Base-by-base conservation (phyloP, 2,113 vertebrate species). In the Meleagris gallopavo region DNA sequence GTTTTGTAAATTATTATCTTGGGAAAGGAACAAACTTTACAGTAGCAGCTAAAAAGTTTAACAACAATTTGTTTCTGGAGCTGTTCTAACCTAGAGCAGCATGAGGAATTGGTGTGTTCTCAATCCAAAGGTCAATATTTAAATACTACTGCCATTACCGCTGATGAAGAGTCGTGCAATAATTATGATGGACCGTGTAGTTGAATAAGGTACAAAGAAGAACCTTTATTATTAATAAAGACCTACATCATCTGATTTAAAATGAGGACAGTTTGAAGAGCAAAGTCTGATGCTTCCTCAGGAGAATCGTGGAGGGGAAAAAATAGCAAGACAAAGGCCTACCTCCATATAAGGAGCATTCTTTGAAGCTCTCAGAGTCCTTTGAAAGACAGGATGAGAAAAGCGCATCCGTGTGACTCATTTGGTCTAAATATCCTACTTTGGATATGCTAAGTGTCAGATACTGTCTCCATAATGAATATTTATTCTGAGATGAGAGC, bases 401-500 rank as follows among this genome's bases (percentile, higher is more conserved):
- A 78, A 80, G 45, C 66, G 6, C 36, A 76, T 40, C 82, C 74
- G 30, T 27, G 88, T 88, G 88, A 88, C 73, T 95, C 93, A 88
- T 69, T 83, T 95, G 72, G 61, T 86, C 79, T 88, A 72, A 88
- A 86, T 36, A 40, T 79, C 76, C 89, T 83, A 83, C 52, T 97
- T 95, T 25, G 90, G 73, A 86, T 86, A 69, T 66, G 83, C 86
- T 67, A 86, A 96, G 70, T 69, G 16, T 43, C 76, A 94, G 79
- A 67, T 74, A 67, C 34, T 72, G 60, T 43, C 85, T 88, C 61
- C 70, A 74, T 22, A 83, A 72, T 36, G 78, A 94, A 36, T 92
- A 92, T 81, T 94, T 95, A 88, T 84, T 81, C 54, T 83, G 67
- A 85, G 70, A 84, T 52, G 21, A 79, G 46, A 64, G 13, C 14